Conservation (phyloP, 2,797 vertebrate species). For the Acanthopagrus latus region DNA sequence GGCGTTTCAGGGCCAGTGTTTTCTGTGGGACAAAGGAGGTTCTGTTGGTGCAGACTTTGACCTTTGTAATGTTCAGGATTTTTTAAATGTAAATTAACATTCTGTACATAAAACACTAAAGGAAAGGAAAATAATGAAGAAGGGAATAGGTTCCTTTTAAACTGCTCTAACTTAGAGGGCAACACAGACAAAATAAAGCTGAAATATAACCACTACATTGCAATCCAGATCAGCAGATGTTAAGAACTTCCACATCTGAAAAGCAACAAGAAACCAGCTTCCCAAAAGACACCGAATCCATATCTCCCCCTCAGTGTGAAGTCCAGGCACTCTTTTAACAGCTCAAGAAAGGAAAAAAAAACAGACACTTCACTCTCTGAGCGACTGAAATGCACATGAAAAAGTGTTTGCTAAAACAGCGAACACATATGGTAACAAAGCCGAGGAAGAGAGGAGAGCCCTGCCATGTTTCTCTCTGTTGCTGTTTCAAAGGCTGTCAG, state of each 20-base stretch:
- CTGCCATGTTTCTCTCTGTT: conserved; percentile 62
- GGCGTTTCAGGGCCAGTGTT: no score
- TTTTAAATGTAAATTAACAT: no score
- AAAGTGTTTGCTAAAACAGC: conserved; percentile 51
- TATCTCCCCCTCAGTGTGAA: conserved; percentile 6
- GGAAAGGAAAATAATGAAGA: no score
- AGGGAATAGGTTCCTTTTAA: not conserved
- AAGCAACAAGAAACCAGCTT: conserved; percentile 6
- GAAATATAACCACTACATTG: conserved; percentile 33
- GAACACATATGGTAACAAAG: conserved; percentile 60
- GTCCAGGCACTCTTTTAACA: conserved; percentile 21
- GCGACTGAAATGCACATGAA: conserved; percentile 55
- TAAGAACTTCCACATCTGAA: conserved; percentile 30
- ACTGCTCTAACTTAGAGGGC: not conserved
- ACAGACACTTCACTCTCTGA: conserved; percentile 41
- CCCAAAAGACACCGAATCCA: conserved; percentile 21
- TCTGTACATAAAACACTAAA: no score
- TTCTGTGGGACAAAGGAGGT: no score
- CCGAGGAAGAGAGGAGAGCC: conserved; percentile 48
- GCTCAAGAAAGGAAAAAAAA: conserved; percentile 34
- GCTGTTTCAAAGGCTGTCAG: conserved; percentile 62
- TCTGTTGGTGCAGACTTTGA: no score
- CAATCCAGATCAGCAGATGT: conserved; percentile 28
- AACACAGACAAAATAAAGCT: conserved; percentile 33
- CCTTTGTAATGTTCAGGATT: no score